Percentiles rank a stretch among this genome's conserved stretches.
These are phyloP conservation scores for Indicator indicator DNA, from an alignment of 2,113 vertebrate species.

Conservation along the genomic window DNA sequence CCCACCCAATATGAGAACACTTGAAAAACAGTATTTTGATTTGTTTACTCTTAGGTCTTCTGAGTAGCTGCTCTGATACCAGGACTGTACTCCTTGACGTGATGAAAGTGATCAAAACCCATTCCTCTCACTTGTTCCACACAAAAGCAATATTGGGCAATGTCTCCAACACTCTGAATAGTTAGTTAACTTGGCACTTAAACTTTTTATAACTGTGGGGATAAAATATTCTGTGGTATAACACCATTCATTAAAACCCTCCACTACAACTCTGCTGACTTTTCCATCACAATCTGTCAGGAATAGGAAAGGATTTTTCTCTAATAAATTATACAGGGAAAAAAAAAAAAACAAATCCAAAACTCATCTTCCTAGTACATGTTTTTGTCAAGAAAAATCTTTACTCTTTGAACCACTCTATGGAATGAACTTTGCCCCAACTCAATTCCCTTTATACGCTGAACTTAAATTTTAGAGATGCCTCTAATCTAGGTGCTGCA, in stretches of 20 bases:
- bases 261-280: neutral
- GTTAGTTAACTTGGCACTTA: neutral
- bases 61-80: neutral
- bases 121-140: neutral
- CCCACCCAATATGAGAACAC: neutral
- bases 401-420: neutral
- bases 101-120: neutral
- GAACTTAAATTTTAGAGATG: neutral
- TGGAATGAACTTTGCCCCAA: neutral
- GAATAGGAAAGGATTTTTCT: neutral
- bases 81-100: neutral
- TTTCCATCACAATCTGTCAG: neutral
- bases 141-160: neutral
- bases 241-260: neutral
- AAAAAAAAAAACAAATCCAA: accelerated
- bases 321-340: neutral
- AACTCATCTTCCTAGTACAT: neutral
- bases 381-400: neutral
- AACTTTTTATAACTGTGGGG: neutral
- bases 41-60: neutral
- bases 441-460: neutral
- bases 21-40: neutral
- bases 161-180: neutral
- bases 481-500: neutral
- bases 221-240: neutral